Evolutionary conservation across 2,113 vertebrate genomes (phyloP).

Genomic region (Lutjanus erythropterus): DNA sequence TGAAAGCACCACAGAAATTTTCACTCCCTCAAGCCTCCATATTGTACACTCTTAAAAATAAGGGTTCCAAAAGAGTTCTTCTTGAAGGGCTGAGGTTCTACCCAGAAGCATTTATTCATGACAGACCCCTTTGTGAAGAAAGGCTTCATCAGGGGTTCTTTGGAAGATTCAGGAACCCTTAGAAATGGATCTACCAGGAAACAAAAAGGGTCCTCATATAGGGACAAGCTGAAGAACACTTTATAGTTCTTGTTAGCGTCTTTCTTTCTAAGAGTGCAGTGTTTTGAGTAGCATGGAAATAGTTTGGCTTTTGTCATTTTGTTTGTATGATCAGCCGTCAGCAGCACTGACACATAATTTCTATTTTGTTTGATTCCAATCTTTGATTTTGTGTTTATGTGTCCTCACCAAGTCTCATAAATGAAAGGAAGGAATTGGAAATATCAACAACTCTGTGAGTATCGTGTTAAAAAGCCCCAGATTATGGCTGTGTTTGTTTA

Average conservation of each 20-base stretch:
- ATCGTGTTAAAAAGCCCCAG: slow-evolving; percentile 59
- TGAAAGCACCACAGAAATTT: slow-evolving; percentile 42
- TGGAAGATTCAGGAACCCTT: no score
- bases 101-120: no score
- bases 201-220: no score
- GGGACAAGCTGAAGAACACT: no score
- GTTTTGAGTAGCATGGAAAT: slow-evolving; percentile 55
- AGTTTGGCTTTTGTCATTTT: slow-evolving; percentile 51
- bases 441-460: slow-evolving; percentile 53
- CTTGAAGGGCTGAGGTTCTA: no score
- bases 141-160: no score
- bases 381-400: slow-evolving; percentile 61
- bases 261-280: no score
- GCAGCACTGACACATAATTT: slow-evolving; percentile 60
- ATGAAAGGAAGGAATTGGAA: slow-evolving; percentile 47
- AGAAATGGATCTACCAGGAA: no score
- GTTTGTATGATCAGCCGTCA: slow-evolving; percentile 68
- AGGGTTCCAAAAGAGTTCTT: no score
- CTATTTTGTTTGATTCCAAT: slow-evolving; percentile 46
- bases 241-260: no score
- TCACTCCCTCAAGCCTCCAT: slow-evolving; percentile 30
- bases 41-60: no score
- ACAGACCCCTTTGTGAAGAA: no score
- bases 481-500: slow-evolving; percentile 72
- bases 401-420: slow-evolving; percentile 37